Conservation (phyloP, 2,797 vertebrate genomes). For the Alosa sapidissima region DNA sequence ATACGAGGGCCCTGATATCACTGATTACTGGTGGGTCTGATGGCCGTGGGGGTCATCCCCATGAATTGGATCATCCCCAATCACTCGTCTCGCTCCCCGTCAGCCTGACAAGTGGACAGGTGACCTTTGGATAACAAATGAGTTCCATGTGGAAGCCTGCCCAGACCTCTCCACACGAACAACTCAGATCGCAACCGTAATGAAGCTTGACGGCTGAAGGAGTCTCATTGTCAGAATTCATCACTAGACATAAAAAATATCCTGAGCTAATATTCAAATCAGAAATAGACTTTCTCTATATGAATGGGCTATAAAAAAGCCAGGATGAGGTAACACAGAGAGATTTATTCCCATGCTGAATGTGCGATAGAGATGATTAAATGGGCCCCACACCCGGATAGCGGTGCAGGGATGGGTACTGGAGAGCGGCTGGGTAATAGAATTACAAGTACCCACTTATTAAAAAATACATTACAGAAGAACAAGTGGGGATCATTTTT, state of each 20-base stretch:
- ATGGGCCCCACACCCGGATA: background rate
- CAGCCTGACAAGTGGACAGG: background rate
- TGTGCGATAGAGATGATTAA: conserved; percentile 17
- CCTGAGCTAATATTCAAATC: background rate
- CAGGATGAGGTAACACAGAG: background rate
- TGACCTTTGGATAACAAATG: conserved; percentile 14
- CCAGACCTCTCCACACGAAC: background rate
- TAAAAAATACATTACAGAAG: background rate
- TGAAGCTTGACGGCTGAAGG: background rate
- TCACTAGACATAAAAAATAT: background rate
- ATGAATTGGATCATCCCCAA: background rate
- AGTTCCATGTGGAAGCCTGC: background rate
- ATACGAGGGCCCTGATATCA: background rate
- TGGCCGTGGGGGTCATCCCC: background rate
- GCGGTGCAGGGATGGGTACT: background rate
- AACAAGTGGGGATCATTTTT: background rate
- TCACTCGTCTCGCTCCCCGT: background rate
- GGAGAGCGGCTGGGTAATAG: background rate
- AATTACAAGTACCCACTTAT: conserved; percentile 10
- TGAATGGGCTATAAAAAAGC: background rate
- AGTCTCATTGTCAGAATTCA: background rate
- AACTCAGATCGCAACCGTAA: background rate
- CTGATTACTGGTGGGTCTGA: background rate
- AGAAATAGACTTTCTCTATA: background rate
- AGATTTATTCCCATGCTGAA: background rate